A percentile compares a stretch with the other conserved stretches of the same genome.
phyloP scores from a whole-genome alignment of 23 tunicate genomes.

The Ascidia mentula region DNA sequence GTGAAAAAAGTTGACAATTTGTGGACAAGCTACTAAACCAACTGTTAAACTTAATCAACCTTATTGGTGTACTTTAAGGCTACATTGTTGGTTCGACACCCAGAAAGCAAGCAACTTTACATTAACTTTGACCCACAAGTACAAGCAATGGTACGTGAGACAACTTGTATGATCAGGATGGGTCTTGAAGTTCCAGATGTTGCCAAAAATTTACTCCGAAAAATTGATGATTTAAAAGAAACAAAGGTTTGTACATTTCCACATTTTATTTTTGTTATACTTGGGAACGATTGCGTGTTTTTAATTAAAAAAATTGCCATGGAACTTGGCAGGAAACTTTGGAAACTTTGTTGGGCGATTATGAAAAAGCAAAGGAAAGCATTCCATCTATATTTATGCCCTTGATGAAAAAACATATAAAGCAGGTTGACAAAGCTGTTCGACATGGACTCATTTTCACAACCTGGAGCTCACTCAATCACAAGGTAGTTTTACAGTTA shows the following conservation, averaged over 20 bases:
- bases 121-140: constrained; percentile 95
- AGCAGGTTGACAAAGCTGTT: constrained; percentile 72
- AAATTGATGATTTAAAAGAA: constrained; percentile 56
- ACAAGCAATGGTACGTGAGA: constrained; percentile 83
- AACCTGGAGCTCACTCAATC: constrained; percentile 96
- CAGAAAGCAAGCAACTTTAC: constrained; percentile 80
- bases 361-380: constrained; percentile 64
- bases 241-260: constrained; percentile 46
- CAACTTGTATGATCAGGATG: constrained; percentile 81
- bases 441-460: constrained; percentile 83
- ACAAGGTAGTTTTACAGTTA: constrained; percentile 31
- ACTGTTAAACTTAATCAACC: too few relatives aligned
- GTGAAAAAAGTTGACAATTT: too few relatives aligned
- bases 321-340: constrained; percentile 49
- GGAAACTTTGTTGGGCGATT: constrained; percentile 57
- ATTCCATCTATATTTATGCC: constrained; percentile 81
- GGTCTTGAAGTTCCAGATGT: constrained; percentile 84
- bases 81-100: constrained; percentile 92
- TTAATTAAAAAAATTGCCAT: neutral
- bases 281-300: neutral
- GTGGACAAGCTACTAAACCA: too few relatives aligned
- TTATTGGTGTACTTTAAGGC: constrained; percentile 59
- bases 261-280: neutral
- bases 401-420: constrained; percentile 83
- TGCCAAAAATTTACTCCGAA: constrained; percentile 57